Conservation (phyloP, 2,797 vertebrate genomes). For the Trichosurus vulpecula region DNA sequence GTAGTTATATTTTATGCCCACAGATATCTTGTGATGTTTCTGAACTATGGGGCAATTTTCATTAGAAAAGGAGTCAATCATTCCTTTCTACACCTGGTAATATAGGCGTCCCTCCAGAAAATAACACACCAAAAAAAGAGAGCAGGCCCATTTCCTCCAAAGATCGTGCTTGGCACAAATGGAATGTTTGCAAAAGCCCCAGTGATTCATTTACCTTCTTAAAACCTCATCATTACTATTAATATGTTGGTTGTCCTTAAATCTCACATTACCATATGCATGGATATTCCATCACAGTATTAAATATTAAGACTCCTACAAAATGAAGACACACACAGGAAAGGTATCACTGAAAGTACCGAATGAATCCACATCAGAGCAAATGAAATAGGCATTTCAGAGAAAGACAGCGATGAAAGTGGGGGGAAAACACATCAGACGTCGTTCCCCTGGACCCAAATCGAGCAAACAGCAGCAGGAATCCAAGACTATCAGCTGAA, state of each 20-base stretch:
- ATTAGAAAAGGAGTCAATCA: neutral
- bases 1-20: neutral
- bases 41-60: neutral
- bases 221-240: conserved; percentile 23
- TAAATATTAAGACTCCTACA: conserved; percentile 45
- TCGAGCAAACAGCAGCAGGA: neutral
- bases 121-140: neutral
- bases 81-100: neutral
- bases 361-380: neutral
- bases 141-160: neutral
- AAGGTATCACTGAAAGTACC: neutral
- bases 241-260: conserved; percentile 33
- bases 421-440: neutral
- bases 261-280: conserved; percentile 14
- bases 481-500: neutral
- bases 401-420: neutral
- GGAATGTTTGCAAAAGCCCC: conserved; percentile 31
- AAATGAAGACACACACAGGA: neutral
- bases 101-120: neutral
- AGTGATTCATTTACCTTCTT: conserved; percentile 13
- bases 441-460: neutral
- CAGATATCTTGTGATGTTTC: neutral
- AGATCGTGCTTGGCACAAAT: neutral
- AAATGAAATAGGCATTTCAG: neutral
- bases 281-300: conserved; percentile 17